phyloP scores from a whole-genome alignment of 2,113 vertebrate species.

The Aptenodytes patagonicus region DNA sequence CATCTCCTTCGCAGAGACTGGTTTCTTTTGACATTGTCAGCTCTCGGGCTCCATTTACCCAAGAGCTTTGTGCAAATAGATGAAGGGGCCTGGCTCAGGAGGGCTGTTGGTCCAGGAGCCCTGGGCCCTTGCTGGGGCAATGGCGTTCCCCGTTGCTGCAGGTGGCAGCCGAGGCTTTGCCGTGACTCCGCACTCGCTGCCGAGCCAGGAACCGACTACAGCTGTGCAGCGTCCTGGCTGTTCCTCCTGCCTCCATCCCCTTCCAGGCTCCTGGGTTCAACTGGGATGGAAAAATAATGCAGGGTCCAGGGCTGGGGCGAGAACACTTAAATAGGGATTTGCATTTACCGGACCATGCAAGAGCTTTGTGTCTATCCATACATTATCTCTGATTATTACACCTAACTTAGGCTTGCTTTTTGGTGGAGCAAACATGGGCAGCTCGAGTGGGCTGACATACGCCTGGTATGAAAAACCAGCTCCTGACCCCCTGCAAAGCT shows the following conservation, averaged over 20 bases:
- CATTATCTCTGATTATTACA: not conserved
- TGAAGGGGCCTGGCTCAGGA: fast-evolving
- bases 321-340: fast-evolving
- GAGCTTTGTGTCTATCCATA: not conserved
- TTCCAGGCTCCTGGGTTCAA: not conserved
- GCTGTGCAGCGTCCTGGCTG: not conserved
- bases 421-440: fast-evolving
- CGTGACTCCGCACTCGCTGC: fast-evolving
- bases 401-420: not conserved
- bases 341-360: fast-evolving
- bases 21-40: not conserved
- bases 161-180: not conserved
- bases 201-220: not conserved
- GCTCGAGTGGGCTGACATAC: not conserved
- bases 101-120: not conserved
- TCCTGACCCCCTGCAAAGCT: not conserved
- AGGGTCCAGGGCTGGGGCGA: not conserved
- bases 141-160: fast-evolving
- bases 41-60: not conserved
- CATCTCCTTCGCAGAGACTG: not conserved
- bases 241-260: not conserved
- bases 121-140: not conserved
- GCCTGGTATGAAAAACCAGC: not conserved
- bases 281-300: not conserved
- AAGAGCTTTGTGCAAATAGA: not conserved